A percentile compares a stretch with the other conserved stretches of the same genome.
phyloP scores from a whole-genome alignment of 2,113 vertebrate species.

The Pangasianodon gigas region DNA sequence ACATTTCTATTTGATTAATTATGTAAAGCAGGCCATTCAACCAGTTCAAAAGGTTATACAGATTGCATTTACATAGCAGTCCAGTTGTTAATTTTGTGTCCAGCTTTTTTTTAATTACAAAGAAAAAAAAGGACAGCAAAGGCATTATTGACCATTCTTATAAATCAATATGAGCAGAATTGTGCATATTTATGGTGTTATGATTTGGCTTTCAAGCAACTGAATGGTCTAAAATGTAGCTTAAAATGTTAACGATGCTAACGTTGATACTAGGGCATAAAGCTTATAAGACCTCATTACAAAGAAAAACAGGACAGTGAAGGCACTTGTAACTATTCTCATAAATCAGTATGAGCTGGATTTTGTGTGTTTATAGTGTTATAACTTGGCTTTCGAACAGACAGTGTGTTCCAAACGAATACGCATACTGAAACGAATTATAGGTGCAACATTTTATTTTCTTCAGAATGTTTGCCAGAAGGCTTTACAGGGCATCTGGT shows the following conservation, averaged over 20 bases:
- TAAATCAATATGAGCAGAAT: neutral
- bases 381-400: neutral
- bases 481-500: neutral
- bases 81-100: neutral
- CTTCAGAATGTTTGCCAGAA: neutral
- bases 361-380: neutral
- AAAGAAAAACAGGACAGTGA: conserved; percentile 2
- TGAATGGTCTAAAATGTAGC: neutral
- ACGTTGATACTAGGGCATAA: neutral
- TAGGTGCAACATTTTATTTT: neutral
- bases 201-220: neutral
- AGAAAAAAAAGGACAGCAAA: neutral
- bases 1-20: conserved; percentile 27
- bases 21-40: conserved; percentile 20
- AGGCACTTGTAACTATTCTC: neutral
- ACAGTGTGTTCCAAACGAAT: neutral
- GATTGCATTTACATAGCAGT: conserved; percentile 1
- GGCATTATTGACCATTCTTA: neutral
- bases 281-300: neutral
- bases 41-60: neutral
- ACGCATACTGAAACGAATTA: neutral
- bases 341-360: neutral
- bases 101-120: conserved; percentile 2
- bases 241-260: neutral
- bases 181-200: neutral